Evolutionary conservation across 2,888 invertebrate genomes (phyloP).

Genomic region (Ectemnius continuus): DNA sequence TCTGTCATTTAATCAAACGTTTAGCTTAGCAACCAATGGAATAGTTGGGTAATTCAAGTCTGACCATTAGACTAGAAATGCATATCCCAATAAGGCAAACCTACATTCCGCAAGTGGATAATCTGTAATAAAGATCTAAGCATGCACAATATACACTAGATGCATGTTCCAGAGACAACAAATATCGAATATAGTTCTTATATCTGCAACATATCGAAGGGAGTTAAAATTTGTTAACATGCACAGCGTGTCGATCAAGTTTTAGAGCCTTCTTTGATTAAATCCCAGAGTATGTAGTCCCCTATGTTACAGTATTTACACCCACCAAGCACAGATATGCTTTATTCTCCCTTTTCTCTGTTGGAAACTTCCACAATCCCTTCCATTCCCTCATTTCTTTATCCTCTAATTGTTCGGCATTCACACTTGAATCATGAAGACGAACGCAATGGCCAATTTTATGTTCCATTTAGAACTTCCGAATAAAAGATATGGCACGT

Average conservation of each 20-base stretch:
- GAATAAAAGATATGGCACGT: conserved; percentile 69
- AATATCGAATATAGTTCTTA: too few species aligned
- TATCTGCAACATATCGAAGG: too few species aligned
- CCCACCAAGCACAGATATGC: conserved; percentile 68
- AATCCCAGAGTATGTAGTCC: conserved; percentile 56
- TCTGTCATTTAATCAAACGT: conserved; percentile 47
- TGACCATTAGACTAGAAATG: too few species aligned
- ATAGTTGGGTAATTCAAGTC: conserved; percentile 14
- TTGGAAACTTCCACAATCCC: conserved; percentile 24
- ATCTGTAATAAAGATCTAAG: too few species aligned
- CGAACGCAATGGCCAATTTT: conserved; percentile 53
- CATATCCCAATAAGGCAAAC: too few species aligned
- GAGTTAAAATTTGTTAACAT: too few species aligned
- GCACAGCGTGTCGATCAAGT: neutral
- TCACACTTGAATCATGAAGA: conserved; percentile 21
- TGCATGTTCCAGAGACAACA: too few species aligned
- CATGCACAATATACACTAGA: too few species aligned
- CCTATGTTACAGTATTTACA: conserved; percentile 76
- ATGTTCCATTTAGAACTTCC: conserved; percentile 47
- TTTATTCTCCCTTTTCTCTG: conserved; percentile 50
- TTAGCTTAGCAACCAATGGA: too few species aligned
- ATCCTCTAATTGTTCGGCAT: too few species aligned
- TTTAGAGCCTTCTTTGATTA: conserved; percentile 32
- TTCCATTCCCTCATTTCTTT: too few species aligned
- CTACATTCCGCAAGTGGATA: too few species aligned